phyloP scores from a whole-genome alignment of 2,888 invertebrate species.

The Leptopilina myrica region DNA sequence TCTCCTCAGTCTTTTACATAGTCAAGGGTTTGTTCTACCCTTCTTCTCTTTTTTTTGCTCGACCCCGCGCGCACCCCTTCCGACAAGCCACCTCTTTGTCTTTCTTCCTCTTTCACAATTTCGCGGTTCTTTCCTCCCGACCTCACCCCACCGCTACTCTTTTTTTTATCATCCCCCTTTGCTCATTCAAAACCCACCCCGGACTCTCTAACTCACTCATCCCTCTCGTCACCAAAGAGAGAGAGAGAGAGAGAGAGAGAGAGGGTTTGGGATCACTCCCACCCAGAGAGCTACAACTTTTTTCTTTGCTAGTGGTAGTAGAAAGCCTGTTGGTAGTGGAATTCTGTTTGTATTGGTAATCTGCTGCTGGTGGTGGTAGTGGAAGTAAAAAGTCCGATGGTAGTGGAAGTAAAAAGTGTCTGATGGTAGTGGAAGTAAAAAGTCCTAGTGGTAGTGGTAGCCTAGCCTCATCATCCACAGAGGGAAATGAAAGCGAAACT shows the following conservation, averaged over 20 bases:
- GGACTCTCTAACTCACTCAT: conserved; percentile 59
- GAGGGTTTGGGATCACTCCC: no score
- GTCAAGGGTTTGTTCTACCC: conserved; percentile 64
- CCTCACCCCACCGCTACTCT: conserved; percentile 23
- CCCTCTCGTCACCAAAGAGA: conserved; percentile 51
- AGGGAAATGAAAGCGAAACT: conserved; percentile 76
- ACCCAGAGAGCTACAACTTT: conserved; percentile 44
- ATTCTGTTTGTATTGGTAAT: no score
- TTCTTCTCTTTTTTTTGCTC: conserved; percentile 56
- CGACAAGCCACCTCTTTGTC: conserved; percentile 43
- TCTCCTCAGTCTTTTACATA: conserved; percentile 64
- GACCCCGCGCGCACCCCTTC: conserved; percentile 56
- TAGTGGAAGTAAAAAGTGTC: no score
- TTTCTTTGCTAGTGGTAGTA: no score
- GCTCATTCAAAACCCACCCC: conserved; percentile 55
- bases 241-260: no score
- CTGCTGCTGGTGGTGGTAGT: no score
- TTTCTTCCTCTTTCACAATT: conserved; percentile 42
- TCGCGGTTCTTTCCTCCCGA: conserved; percentile 51
- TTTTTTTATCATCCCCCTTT: conserved; percentile 38
- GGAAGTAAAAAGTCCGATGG: no score
- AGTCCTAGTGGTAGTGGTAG: neutral
- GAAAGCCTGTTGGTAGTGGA: no score
- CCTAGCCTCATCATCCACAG: conserved; percentile 46
- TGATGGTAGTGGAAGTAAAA: no score